Conservation (phyloP, 2,888 invertebrate genomes). For the Drosophila subsilvestris region DNA sequence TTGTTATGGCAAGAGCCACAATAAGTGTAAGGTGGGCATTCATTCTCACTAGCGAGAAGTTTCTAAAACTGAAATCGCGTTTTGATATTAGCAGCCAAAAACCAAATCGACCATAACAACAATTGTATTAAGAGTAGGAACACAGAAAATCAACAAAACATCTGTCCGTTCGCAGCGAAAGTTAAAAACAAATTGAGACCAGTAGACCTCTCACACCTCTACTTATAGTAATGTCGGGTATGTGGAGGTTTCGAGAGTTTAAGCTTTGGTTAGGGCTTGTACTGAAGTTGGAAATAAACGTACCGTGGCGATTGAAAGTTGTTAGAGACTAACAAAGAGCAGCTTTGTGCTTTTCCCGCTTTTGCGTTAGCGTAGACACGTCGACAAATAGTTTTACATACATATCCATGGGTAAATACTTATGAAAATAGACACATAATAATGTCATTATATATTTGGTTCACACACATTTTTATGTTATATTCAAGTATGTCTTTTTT, state of each 20-base stretch:
- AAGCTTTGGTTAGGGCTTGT: slow-evolving; percentile 41
- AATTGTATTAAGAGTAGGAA: neutral
- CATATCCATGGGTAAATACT: neutral
- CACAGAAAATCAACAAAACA: slow-evolving; percentile 17
- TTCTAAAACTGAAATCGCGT: neutral
- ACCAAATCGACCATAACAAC: neutral
- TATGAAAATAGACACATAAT: neutral
- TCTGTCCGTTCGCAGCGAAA: slow-evolving; percentile 73
- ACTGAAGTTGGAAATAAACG: neutral
- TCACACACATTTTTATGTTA: no score
- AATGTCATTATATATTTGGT: neutral
- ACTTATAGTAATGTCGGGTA: slow-evolving; percentile 74
- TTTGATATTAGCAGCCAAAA: neutral
- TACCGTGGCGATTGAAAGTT: slow-evolving; percentile 16
- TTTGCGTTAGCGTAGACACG: slow-evolving; percentile 8
- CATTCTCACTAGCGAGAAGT: slow-evolving; percentile 8
- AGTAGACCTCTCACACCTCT: slow-evolving; percentile 61
- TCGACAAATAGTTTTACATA: neutral
- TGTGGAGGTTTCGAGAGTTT: slow-evolving; percentile 23
- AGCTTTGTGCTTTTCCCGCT: slow-evolving; percentile 50
- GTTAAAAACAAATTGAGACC: slow-evolving; percentile 77
- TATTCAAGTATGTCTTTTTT: no score
- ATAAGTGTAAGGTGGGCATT: slow-evolving; percentile 19
- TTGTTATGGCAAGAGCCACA: slow-evolving; percentile 22
- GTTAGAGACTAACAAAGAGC: slow-evolving; percentile 24